A percentile compares a stretch with the other conserved stretches of the same genome.
phyloP scores from a whole-genome alignment of 2,113 vertebrate genomes.

The Hydrolagus affinis region DNA sequence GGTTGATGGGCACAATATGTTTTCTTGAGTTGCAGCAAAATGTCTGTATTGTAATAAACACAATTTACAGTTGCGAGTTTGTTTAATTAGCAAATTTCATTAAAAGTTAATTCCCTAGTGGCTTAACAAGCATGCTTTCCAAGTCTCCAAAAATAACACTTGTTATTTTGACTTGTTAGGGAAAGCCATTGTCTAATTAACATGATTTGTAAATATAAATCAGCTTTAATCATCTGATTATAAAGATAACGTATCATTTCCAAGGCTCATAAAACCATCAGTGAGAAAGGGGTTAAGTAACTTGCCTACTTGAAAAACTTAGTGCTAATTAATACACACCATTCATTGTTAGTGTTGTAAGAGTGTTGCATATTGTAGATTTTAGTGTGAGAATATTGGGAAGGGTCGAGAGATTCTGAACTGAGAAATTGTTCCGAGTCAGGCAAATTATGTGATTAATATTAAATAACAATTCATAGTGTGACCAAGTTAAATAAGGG shows the following conservation, averaged over 20 bases:
- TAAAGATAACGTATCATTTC: background rate
- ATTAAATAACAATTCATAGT: no score
- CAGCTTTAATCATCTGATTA: background rate
- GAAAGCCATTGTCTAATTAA: constrained; percentile 4
- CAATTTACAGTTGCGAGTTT: background rate
- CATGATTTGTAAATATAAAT: constrained; percentile 1
- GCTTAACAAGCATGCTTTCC: background rate
- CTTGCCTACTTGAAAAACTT: no score
- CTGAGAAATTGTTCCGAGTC: no score
- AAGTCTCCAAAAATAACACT: background rate
- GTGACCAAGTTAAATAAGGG: no score
- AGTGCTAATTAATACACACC: no score
- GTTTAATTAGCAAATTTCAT: constrained; percentile 3
- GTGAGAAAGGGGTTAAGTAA: no score
- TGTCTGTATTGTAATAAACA: background rate
- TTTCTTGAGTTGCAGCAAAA: background rate
- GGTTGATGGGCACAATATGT: background rate
- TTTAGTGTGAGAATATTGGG: no score
- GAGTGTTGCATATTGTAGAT: no score
- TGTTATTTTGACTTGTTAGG: background rate
- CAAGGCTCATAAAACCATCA: no score
- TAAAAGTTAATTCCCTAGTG: constrained; percentile 2
- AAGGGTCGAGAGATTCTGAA: no score
- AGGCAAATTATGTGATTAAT: no score
- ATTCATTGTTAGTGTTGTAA: no score